These are phyloP conservation scores for Indicator indicator DNA, from an alignment of 2,113 vertebrate genomes.

Conservation along the genomic window DNA sequence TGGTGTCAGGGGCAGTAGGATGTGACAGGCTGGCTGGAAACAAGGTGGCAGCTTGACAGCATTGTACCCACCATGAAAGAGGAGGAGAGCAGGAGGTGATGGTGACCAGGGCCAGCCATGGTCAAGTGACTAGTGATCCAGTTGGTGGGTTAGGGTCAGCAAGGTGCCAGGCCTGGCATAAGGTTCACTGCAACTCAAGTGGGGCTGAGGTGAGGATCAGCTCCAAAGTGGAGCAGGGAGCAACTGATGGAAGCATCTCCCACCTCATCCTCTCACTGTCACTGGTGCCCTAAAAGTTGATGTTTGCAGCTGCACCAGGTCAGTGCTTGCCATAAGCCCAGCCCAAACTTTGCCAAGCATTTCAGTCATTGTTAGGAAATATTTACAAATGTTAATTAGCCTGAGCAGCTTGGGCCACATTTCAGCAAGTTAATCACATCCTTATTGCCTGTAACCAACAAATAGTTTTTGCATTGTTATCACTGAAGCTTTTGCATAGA, in stretches of 20 bases:
- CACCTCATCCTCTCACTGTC: background rate
- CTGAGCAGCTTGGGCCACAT: too few relatives aligned
- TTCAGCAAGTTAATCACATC: too few relatives aligned
- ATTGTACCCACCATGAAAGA: background rate
- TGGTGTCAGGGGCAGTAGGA: background rate
- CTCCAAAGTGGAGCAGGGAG: background rate
- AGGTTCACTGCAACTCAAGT: background rate
- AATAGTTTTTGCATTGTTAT: too few relatives aligned
- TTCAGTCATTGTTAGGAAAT: background rate
- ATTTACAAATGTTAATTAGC: too few relatives aligned
- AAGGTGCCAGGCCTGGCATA: background rate
- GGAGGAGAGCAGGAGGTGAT: background rate
- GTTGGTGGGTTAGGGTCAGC: background rate
- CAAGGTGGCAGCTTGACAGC: accelerated
- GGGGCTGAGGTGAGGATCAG: background rate
- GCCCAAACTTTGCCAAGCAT: background rate
- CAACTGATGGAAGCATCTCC: background rate
- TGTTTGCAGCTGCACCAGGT: background rate
- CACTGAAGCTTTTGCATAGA: too few relatives aligned
- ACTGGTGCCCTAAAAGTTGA: background rate
- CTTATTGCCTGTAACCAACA: too few relatives aligned
- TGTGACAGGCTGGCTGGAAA: background rate
- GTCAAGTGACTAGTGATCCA: background rate
- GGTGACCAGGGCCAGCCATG: background rate
- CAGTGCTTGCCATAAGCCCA: background rate